Evolutionary conservation across 2,113 vertebrate species (phyloP).

Genomic region (Meles meles): DNA sequence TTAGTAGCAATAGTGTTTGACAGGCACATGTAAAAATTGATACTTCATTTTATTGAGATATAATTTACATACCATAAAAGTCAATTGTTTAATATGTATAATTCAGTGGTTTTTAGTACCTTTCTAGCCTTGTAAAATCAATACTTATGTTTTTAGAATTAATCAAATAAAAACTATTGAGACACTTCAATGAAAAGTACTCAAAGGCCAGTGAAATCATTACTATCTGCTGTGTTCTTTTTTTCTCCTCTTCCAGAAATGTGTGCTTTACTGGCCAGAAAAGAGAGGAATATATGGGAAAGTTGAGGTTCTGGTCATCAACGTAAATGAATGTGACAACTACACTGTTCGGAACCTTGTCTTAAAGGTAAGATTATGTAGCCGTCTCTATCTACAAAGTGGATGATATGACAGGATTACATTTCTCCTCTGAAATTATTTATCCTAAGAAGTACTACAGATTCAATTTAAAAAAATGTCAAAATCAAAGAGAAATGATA

Average conservation of each 20-base stretch:
- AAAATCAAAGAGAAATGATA: neutral
- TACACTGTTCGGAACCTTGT: constrained; percentile 91
- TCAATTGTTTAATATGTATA: neutral
- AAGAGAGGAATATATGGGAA: constrained; percentile 95
- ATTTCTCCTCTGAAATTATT: constrained; percentile 16
- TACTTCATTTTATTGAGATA: neutral
- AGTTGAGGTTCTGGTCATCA: constrained; percentile 92
- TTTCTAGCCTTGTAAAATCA: neutral
- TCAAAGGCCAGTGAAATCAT: neutral
- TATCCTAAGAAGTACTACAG: neutral
- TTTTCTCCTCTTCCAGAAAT: constrained; percentile 87
- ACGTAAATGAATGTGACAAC: constrained; percentile 90
- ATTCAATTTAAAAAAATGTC: neutral
- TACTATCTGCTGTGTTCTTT: neutral
- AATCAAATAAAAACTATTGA: constrained; percentile 5
- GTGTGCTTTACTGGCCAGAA: constrained; percentile 97
- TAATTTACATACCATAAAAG: neutral
- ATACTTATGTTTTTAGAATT: neutral
- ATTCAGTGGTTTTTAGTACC: neutral
- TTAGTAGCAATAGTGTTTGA: neutral
- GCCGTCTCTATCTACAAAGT: neutral
- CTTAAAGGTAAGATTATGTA: constrained; percentile 88
- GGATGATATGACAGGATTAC: neutral
- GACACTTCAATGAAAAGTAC: neutral
- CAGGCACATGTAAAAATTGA: neutral